Evolutionary conservation across 2,113 vertebrate genomes (phyloP), one percentile per base, ranked within the genome.

Genomic region (Phyllostomus hastatus): DNA sequence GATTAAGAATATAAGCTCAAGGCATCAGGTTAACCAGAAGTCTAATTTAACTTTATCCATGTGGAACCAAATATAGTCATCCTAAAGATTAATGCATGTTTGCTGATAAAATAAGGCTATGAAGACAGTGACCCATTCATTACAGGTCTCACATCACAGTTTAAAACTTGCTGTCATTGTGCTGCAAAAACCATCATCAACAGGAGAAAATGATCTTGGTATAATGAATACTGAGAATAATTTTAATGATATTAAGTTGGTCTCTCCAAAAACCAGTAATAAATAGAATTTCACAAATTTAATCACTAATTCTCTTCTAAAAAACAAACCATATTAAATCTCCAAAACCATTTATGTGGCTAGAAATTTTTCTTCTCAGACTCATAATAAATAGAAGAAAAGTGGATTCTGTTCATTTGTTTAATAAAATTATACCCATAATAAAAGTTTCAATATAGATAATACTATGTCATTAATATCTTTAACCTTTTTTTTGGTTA

Each of bases 401-500:
- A 38, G 31, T 24, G 78, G 48, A 87, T 50, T 78, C 31, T 43
- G 50, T 70, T 83, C 84, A 84, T 48, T 59, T 78, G 10, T 72
- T 59, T 69, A 16, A 22, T 90, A 90, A 50, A 70, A 90, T 52
- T 79, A 50, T 10, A 84, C 64, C 17, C 35, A 89, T 16, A 64
- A 46, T 57, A 83, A 12, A 78, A 46, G 35, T 66, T 79, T 69
- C 70, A 78, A 79, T 67, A 50, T 64, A n/a, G 50, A 67, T 78
- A 93, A 41, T 19, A 75, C 7, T 52, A 72, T 61, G 79, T 72
- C 31, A 64, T 95, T 96, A 96, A 80, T 46, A 64, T 73, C 86
- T 54, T 85, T 73, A 79, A 80, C 61, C 52, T 54, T 61, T 89
- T 70, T 69, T 90, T 70, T 69, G 66, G 48, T 76, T 78, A 46